Evolutionary conservation across 2,113 vertebrate species (phyloP).

Genomic region (Athene cunicularia): DNA sequence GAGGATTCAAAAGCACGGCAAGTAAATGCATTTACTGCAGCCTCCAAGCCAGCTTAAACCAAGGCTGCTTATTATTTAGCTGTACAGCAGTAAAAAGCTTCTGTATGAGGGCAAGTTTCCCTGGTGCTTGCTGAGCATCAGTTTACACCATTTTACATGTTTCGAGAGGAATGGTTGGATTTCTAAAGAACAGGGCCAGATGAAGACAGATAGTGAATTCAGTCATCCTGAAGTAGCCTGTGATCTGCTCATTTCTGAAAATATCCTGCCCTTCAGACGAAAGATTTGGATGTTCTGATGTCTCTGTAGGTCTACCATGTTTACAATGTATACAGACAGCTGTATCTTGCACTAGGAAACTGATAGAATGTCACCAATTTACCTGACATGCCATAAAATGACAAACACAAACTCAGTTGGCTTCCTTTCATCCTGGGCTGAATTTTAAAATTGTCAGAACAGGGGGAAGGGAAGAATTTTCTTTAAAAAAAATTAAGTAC

Average conservation of each 20-base stretch:
- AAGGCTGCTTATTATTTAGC: not conserved
- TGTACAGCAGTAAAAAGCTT: not conserved
- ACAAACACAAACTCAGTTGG: not conserved
- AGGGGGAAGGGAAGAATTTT: too few relatives aligned
- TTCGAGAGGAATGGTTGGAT: not conserved
- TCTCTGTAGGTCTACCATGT: not conserved
- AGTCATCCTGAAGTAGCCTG: not conserved
- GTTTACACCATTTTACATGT: not conserved
- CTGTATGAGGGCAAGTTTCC: not conserved
- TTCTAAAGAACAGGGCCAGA: not conserved
- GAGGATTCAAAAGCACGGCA: not conserved
- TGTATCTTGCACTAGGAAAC: not conserved
- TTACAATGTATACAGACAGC: not conserved
- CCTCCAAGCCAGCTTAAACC: not conserved
- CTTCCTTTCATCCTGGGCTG: not conserved
- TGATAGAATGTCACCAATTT: not conserved
- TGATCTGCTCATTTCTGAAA: not conserved
- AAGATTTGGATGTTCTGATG: not conserved
- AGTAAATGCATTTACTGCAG: not conserved
- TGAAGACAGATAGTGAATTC: accelerated
- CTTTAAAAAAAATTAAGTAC: not conserved
- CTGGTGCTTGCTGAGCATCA: not conserved
- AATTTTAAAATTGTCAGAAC: not conserved
- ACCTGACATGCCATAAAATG: not conserved
- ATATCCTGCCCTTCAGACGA: not conserved